Base-by-base conservation (phyloP, 2,113 vertebrate species). In the Hippopotamus amphibius region DNA sequence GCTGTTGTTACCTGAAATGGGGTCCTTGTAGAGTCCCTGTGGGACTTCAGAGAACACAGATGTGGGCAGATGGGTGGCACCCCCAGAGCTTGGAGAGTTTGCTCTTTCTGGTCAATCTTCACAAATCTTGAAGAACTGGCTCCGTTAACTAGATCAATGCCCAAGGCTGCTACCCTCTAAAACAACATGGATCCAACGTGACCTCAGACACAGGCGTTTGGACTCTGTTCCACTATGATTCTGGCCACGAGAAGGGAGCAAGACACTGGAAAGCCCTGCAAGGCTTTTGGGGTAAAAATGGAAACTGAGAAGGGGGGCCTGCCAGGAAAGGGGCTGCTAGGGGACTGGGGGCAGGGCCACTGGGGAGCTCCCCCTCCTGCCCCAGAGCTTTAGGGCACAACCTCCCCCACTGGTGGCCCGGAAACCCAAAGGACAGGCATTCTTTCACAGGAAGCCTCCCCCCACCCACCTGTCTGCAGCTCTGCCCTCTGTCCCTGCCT, bases 311-410 rank as follows among this genome's bases (percentile, higher is more conserved):
- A 59, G 3, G 9, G 14, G 26, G 33, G 21, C n/a, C 16, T 3
- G 17, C 22, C 71, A 46, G 14, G 33, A 16, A 19, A 77, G 28
- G 26, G 14, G 2, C 21, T 87, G 41, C 61, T 87, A 6, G 3
- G 0, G 10, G 21, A 4, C 28, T 14, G 33, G 17, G 21, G 46
- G 14, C 3, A 12, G 37, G 17, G 12, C 22, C 2, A 15, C 5
- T 4, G n/a, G 37, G 57, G 26, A 82, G 8, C 22, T 17, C 50
- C 6, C 4, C 55, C 33, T 65, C 80, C 46, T 30, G 24, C 68
- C 26, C 48, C 10, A 21, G 37, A 46, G 66, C 43, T 48, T 94
- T 76, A 14, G 22, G 9, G 77, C 14, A 68, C 61, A 68, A 19
- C 48, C 10, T 43, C 6, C 37, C 28, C 11, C 9, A 19, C 8